Base-by-base conservation (phyloP, 1,140 invertebrate species). In the Drosophila arawakana region DNA sequence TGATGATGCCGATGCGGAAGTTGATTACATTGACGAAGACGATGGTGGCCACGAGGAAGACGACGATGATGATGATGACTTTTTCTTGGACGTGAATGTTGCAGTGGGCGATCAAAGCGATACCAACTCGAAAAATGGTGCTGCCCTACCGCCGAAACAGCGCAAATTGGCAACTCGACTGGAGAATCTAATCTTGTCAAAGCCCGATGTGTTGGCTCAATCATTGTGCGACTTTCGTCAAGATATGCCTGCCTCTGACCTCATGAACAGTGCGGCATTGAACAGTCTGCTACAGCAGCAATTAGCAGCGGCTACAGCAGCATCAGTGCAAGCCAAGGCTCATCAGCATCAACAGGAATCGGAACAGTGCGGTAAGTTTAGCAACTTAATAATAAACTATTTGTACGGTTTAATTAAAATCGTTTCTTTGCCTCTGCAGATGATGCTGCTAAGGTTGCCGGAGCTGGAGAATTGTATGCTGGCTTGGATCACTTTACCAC, bases 151-250 rank as follows among this genome's bases (percentile, higher is more conserved):
- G 0, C 57, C 79, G 2, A 92, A 92, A 61, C 79, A 85, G 13
- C 79, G 80, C 9, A 90, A 90, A 60, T 75, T 89, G 54, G 69
- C 84, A 18, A 80, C 85, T 34, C 73, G 83, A 41, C 57, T 92
- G 43, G 91, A 91, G 52, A 91, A 92, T 67, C 49, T 92, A 5
- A 91, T 91, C 52, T 65, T 91, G 35, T 76, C 77, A 10, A 86
- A 89, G 66, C 80, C 77, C 3, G 82, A 82, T 35, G 73, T 86
- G 25, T 66, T 86, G 60, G 70, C 80, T 21, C 90, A 89, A 46
- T 73, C 78, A 1, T 34, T 91, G 39, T 91, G 82, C 43, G 91
- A 92, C 62, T 90, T 90, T 46, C 81, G 91, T 43, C 85, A 78
- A 21, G 91, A 92, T 61, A 46, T 92, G 43, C 70, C 54, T 59